These are phyloP conservation scores for Myiagra hebetior DNA, from an alignment of 2,113 vertebrate species.

Conservation along the genomic window DNA sequence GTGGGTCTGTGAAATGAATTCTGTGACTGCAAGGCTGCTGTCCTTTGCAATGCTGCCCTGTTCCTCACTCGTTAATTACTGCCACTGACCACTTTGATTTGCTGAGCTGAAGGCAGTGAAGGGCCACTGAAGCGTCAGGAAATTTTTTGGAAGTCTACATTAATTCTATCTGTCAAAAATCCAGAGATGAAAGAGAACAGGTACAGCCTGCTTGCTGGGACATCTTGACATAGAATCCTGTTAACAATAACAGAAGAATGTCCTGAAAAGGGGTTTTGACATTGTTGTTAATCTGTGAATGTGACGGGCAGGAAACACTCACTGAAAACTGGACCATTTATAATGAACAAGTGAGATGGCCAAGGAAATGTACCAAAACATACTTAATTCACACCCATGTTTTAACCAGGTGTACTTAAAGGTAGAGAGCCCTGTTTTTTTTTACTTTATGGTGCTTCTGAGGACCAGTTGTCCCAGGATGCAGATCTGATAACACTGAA, in stretches of 20 bases:
- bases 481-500: neutral
- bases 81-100: neutral
- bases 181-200: neutral
- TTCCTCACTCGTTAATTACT: neutral
- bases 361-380: neutral
- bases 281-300: neutral
- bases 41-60: neutral
- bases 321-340: neutral
- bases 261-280: neutral
- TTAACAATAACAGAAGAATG: neutral
- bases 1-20: accelerated
- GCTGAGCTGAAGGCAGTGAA: neutral
- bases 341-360: neutral
- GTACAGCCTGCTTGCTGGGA: neutral
- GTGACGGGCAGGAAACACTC: neutral
- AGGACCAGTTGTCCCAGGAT: neutral
- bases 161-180: neutral
- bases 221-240: neutral
- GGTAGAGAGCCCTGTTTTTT: neutral
- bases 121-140: neutral
- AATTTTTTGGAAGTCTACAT: neutral
- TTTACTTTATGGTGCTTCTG: neutral
- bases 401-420: neutral
- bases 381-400: neutral
- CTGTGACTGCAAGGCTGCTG: neutral